A percentile compares a stretch with the other conserved stretches of the same genome.
These are phyloP conservation scores for Chaitophorus viminalis DNA, from an alignment of 2,888 invertebrate species.

Conservation along the genomic window DNA sequence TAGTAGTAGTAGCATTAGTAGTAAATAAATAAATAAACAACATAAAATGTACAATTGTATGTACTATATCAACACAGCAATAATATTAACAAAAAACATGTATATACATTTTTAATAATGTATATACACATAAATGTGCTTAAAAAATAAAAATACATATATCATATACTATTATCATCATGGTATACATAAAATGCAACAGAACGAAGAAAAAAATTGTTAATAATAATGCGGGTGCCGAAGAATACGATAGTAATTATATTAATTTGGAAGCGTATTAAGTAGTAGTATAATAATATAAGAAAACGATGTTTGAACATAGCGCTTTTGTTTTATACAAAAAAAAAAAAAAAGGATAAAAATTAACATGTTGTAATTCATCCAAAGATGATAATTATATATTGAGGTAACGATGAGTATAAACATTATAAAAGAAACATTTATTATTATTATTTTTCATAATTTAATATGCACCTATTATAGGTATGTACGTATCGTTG, in stretches of 20 bases:
- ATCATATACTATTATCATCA: background rate
- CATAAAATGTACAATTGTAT: slow-evolving; percentile 46
- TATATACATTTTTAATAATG: background rate
- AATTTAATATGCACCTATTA: slow-evolving; percentile 40
- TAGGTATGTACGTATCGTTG: slow-evolving; percentile 40
- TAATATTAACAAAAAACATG: slow-evolving; percentile 39
- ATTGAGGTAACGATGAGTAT: slow-evolving; percentile 47
- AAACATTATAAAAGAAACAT: slow-evolving; percentile 25
- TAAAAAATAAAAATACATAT: slow-evolving; percentile 8
- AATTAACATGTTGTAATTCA: slow-evolving; percentile 33
- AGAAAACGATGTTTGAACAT: background rate
- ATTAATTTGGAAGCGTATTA: slow-evolving; percentile 31
- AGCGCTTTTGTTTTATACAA: slow-evolving; percentile 13
- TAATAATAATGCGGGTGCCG: slow-evolving; percentile 21
- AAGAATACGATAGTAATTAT: background rate
- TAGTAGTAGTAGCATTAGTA: background rate
- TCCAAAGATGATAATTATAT: slow-evolving; percentile 32
- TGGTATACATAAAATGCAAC: no score
- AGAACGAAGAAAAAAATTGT: background rate
- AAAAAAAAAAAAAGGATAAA: slow-evolving; percentile 12
- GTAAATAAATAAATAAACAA: slow-evolving; percentile 58
- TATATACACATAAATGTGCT: slow-evolving; percentile 16
- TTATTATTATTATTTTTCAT: slow-evolving; percentile 26
- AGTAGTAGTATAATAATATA: background rate
- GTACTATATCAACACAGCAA: slow-evolving; percentile 21